Evolutionary conservation across 2,888 invertebrate genomes (phyloP).

Genomic region (Cabera pusaria): DNA sequence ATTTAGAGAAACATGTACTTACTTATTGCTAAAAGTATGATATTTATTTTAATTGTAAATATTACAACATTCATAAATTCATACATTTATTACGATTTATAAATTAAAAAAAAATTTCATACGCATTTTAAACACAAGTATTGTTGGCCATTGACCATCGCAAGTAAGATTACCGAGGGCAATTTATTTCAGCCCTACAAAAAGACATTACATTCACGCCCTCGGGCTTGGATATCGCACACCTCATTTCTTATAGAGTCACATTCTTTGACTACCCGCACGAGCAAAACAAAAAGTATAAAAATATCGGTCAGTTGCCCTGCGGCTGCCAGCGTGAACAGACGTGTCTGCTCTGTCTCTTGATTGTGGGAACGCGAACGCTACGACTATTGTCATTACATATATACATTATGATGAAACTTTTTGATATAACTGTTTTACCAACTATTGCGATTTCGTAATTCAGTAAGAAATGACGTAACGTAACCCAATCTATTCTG

Average conservation of each 20-base stretch:
- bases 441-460: no score
- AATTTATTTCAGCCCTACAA: conserved; percentile 49
- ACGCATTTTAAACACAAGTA: not conserved
- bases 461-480: no score
- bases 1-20: no score
- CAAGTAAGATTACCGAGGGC: conserved; percentile 41
- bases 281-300: conserved; percentile 40
- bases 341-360: conserved; percentile 59
- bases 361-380: conserved; percentile 45
- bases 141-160: conserved; percentile 37
- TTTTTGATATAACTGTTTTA: no score
- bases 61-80: no score
- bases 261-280: conserved; percentile 68
- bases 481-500: no score
- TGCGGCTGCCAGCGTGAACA: conserved; percentile 51
- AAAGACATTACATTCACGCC: conserved; percentile 39
- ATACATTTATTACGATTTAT: no score
- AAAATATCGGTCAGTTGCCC: conserved; percentile 52
- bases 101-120: no score
- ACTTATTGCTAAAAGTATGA: no score
- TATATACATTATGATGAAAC: no score
- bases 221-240: conserved; percentile 67
- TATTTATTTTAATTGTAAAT: no score
- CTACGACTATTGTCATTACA: no score
- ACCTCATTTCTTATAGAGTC: conserved; percentile 43